phyloP scores from a whole-genome alignment of 2,113 vertebrate genomes.

The Rynchops niger region DNA sequence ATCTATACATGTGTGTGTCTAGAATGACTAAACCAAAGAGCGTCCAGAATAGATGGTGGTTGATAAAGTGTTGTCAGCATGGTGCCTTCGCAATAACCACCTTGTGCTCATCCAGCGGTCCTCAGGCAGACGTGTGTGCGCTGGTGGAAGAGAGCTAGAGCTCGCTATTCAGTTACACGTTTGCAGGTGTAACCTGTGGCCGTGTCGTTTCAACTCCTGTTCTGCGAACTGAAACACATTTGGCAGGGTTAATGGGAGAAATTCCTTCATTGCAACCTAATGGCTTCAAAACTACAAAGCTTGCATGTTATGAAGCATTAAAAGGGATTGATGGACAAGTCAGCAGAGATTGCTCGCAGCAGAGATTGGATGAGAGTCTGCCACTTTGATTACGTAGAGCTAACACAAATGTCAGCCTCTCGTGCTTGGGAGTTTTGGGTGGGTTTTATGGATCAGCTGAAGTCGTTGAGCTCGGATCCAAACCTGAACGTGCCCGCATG shows the following conservation, averaged over 20 bases:
- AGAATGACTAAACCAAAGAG: not conserved
- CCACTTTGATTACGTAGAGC: not conserved
- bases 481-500: not conserved
- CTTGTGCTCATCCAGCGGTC: not conserved
- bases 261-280: not conserved
- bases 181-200: not conserved
- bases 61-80: not conserved
- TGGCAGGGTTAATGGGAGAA: not conserved
- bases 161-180: not conserved
- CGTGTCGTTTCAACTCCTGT: not conserved
- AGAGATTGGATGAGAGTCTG: not conserved
- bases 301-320: not conserved
- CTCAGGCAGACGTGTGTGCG: not conserved
- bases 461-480: not conserved
- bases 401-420: not conserved
- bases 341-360: not conserved
- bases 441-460: not conserved
- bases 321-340: not conserved
- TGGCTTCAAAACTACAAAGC: not conserved
- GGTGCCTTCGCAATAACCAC: not conserved
- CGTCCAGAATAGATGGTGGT: not conserved
- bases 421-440: not conserved
- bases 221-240: not conserved
- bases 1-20: not conserved
- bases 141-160: not conserved